Evolutionary conservation across 1,140 invertebrate genomes (phyloP).

Genomic region (Solenopsis fugax): DNA sequence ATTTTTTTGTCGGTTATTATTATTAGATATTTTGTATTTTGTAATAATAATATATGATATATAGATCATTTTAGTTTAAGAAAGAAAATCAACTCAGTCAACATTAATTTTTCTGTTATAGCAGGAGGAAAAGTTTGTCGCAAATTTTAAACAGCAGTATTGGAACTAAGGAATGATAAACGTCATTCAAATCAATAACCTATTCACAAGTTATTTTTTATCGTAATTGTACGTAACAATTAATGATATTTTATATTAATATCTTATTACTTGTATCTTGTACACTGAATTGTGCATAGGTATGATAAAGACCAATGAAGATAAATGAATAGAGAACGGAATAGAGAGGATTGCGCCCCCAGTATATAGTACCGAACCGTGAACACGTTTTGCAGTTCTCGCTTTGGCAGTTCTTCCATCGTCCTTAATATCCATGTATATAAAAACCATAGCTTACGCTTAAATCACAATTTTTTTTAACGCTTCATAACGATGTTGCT

Average conservation of each 20-base stretch:
- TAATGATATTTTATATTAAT: constrained; percentile 53
- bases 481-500: constrained; percentile 62
- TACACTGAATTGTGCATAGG: constrained; percentile 75
- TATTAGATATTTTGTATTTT: too few species aligned
- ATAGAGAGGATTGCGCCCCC: constrained; percentile 66
- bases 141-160: constrained; percentile 76
- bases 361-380: constrained; percentile 67
- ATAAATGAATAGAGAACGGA: constrained; percentile 66
- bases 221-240: constrained; percentile 18
- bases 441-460: constrained; percentile 67
- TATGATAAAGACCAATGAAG: constrained; percentile 73
- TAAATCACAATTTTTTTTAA: constrained; percentile 56
- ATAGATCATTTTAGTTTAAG: not conserved
- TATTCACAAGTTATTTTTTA: constrained; percentile 9
- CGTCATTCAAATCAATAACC: constrained; percentile 13
- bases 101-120: constrained; percentile 14
- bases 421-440: constrained; percentile 29
- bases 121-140: constrained; percentile 83
- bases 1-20: not conserved
- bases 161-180: constrained; percentile 72
- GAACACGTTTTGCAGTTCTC: constrained; percentile 66
- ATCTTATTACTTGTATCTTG: constrained; percentile 67
- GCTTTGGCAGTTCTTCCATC: constrained; percentile 75
- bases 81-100: constrained; percentile 33
- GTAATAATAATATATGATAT: not conserved